Evolutionary conservation across 2,113 vertebrate genomes (phyloP).

Genomic region (Spizaetus ornatus): DNA sequence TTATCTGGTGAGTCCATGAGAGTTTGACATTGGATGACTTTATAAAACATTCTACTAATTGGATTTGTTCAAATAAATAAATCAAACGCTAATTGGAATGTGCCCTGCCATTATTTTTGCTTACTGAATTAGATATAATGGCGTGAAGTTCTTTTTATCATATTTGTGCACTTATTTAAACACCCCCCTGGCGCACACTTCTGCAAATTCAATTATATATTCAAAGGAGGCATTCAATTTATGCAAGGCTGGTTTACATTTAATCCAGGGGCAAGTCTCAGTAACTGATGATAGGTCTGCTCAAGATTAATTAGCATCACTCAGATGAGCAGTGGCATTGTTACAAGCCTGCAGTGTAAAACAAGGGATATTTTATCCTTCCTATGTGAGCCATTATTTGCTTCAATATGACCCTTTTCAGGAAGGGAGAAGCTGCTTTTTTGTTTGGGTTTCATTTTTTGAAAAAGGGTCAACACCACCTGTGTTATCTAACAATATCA

Average conservation of each 20-base stretch:
- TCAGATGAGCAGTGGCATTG: slow-evolving; percentile 58
- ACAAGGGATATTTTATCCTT: slow-evolving; percentile 40
- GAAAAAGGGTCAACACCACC: neutral
- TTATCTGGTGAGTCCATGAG: slow-evolving; percentile 60
- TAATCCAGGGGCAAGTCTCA: slow-evolving; percentile 71
- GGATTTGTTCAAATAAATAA: slow-evolving; percentile 83
- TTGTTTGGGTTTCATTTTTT: neutral
- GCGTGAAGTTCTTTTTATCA: slow-evolving; percentile 79
- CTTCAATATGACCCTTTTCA: slow-evolving; percentile 8
- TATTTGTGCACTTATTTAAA: slow-evolving; percentile 83
- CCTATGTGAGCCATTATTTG: neutral
- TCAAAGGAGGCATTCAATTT: slow-evolving; percentile 74
- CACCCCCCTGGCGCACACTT: slow-evolving; percentile 74
- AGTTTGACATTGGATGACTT: slow-evolving; percentile 82
- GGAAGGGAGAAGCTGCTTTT: neutral
- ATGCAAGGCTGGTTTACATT: slow-evolving; percentile 79
- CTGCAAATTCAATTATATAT: slow-evolving; percentile 81
- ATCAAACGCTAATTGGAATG: slow-evolving; percentile 80
- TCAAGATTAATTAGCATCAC: slow-evolving; percentile 73
- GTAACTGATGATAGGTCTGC: slow-evolving; percentile 65
- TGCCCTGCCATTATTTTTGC: slow-evolving; percentile 81
- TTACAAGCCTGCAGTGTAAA: slow-evolving; percentile 32
- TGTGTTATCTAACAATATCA: neutral
- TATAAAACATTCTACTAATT: slow-evolving; percentile 81
- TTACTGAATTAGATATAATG: slow-evolving; percentile 80